Percentiles rank a stretch among this genome's conserved stretches.
Evolutionary conservation across 2,797 vertebrate species (phyloP).

Genomic region (Otolemur crassicaudatus): DNA sequence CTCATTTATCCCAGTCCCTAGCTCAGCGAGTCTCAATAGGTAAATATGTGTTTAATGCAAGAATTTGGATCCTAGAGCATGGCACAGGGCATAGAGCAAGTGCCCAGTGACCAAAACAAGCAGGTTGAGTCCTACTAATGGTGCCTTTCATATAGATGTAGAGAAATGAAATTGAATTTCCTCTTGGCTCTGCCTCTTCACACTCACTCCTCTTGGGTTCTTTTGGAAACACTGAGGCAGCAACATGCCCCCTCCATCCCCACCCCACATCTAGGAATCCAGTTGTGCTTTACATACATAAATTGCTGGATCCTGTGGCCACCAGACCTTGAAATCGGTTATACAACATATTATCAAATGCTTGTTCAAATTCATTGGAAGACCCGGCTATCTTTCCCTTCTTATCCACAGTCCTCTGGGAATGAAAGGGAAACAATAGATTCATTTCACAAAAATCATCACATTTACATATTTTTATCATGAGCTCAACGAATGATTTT

Average conservation of each 20-base stretch:
- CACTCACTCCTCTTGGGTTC: neutral
- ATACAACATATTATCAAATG: constrained; percentile 40
- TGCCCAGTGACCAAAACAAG: neutral
- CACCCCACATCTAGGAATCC: neutral
- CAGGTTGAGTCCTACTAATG: fast-evolving
- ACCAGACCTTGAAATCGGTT: constrained; percentile 80
- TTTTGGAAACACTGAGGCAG: neutral
- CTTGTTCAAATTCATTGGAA: constrained; percentile 74
- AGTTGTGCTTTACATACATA: neutral
- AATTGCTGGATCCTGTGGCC: constrained; percentile 47
- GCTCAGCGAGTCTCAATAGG: neutral
- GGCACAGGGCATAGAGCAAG: neutral
- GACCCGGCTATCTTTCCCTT: constrained; percentile 54
- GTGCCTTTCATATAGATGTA: fast-evolving
- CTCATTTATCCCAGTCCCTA: fast-evolving
- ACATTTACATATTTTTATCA: constrained; percentile 84
- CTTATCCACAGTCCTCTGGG: constrained; percentile 73
- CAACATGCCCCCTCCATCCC: fast-evolving
- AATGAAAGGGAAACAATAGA: constrained; percentile 77
- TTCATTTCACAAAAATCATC: constrained; percentile 81
- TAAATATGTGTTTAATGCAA: neutral
- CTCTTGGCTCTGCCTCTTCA: neutral
- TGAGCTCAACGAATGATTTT: constrained; percentile 81
- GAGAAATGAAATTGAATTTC: neutral
- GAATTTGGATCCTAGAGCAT: no score